Percentiles rank a stretch among this genome's conserved stretches.
Conservation (phyloP, 1,140 invertebrate genomes). For the Chrysomallon squamiferum region DNA sequence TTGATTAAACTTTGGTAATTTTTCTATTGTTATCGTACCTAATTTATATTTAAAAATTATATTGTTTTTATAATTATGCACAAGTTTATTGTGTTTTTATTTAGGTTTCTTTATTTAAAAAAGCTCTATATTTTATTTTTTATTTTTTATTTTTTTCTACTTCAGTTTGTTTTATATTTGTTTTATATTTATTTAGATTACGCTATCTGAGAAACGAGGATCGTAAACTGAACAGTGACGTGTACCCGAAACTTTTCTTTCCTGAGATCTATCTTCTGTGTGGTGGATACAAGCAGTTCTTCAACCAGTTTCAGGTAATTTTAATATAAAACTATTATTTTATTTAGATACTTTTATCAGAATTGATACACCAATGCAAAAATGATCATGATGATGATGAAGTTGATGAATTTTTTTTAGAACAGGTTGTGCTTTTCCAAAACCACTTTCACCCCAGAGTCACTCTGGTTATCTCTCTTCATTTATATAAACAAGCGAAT, state of each 20-base stretch:
- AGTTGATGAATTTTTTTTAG: too few relatives aligned
- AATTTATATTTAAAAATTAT: not conserved
- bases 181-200: conserved; percentile 67
- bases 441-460: too few relatives aligned
- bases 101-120: too few relatives aligned
- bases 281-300: conserved; percentile 94
- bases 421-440: too few relatives aligned
- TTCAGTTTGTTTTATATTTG: too few relatives aligned
- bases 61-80: not conserved
- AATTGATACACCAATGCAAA: not conserved
- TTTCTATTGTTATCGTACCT: not conserved
- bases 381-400: too few relatives aligned
- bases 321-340: too few relatives aligned
- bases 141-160: too few relatives aligned
- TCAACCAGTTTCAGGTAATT: conserved; percentile 67
- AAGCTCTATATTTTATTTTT: too few relatives aligned
- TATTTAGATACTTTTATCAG: not conserved
- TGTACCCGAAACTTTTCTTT: conserved; percentile 88
- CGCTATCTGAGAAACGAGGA: conserved; percentile 87
- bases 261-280: conserved; percentile 94
- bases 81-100: too few relatives aligned
- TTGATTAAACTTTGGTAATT: not conserved
- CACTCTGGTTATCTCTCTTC: too few relatives aligned
- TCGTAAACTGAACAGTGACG: conserved; percentile 78
- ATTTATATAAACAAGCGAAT: too few relatives aligned